phyloP scores from a whole-genome alignment of 2,113 vertebrate genomes.

The Podilymbus podiceps region DNA sequence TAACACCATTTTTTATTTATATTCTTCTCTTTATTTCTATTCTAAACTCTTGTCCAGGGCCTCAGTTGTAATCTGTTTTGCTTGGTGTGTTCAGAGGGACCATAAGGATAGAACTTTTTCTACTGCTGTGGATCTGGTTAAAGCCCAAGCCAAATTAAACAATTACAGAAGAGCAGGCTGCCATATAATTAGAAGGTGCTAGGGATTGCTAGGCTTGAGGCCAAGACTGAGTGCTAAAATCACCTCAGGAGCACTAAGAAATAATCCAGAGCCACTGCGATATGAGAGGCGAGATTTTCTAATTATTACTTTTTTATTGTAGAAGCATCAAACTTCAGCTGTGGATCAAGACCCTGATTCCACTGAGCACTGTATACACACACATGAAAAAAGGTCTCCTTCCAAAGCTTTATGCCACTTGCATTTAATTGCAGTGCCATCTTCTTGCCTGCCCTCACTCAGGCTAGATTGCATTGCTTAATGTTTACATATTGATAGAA shows the following conservation, averaged over 20 bases:
- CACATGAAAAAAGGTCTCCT: too few species aligned
- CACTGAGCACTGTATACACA: not conserved
- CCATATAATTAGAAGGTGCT: not conserved
- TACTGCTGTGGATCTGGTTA: not conserved
- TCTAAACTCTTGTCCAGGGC: not conserved
- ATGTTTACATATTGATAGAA: not conserved
- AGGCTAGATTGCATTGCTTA: not conserved
- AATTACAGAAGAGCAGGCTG: conserved; percentile 16
- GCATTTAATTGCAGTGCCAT: not conserved
- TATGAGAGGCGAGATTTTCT: not conserved
- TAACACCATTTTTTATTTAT: not conserved
- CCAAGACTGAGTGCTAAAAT: not conserved
- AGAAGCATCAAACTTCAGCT: not conserved
- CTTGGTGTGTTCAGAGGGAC: not conserved
- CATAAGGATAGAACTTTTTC: not conserved
- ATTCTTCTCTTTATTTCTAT: not conserved
- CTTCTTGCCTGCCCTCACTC: not conserved
- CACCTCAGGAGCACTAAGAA: not conserved
- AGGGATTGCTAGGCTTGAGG: not conserved
- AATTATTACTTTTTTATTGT: not conserved
- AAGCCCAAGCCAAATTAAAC: conserved; percentile 30
- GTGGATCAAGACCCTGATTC: not conserved
- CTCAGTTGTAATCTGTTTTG: not conserved
- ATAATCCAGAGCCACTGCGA: too few species aligned
- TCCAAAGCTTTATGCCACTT: not conserved